phyloP scores from a whole-genome alignment of 2,113 vertebrate genomes.

The Phrynosoma platyrhinos region DNA sequence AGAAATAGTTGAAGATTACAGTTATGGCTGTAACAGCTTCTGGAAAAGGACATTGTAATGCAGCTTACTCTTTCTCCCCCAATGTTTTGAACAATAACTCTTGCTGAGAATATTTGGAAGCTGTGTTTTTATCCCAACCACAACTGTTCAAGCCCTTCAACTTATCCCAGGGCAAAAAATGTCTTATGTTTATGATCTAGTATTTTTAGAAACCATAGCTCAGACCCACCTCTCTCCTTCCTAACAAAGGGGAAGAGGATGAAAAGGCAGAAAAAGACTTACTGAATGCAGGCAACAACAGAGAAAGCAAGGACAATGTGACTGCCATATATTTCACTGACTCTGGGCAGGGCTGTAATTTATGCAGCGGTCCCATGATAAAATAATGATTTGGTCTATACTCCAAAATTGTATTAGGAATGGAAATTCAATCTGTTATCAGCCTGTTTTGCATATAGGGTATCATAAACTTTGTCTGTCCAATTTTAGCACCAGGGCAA shows the following conservation, averaged over 20 bases:
- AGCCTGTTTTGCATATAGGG: background rate
- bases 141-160: slow-evolving; percentile 53
- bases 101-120: slow-evolving; percentile 41
- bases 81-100: background rate
- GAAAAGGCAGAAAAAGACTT: slow-evolving; percentile 7
- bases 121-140: slow-evolving; percentile 46
- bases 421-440: too few relatives aligned
- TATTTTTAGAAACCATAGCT: slow-evolving; percentile 36
- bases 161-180: slow-evolving; percentile 50
- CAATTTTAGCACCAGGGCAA: too few relatives aligned
- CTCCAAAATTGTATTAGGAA: too few relatives aligned
- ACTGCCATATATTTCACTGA: background rate
- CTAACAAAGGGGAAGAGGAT: slow-evolving; percentile 27
- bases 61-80: background rate
- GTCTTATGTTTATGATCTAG: slow-evolving; percentile 45
- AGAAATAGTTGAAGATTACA: background rate
- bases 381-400: background rate
- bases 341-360: background rate
- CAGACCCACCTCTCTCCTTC: slow-evolving; percentile 8
- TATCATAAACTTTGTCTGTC: too few relatives aligned
- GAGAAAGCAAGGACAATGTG: slow-evolving; percentile 24
- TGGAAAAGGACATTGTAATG: slow-evolving; percentile 33
- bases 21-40: slow-evolving; percentile 44
- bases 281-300: background rate
- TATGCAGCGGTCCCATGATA: background rate